Evolutionary conservation across 1,140 invertebrate genomes (phyloP).

Genomic region (Schlechtendalia chinensis): DNA sequence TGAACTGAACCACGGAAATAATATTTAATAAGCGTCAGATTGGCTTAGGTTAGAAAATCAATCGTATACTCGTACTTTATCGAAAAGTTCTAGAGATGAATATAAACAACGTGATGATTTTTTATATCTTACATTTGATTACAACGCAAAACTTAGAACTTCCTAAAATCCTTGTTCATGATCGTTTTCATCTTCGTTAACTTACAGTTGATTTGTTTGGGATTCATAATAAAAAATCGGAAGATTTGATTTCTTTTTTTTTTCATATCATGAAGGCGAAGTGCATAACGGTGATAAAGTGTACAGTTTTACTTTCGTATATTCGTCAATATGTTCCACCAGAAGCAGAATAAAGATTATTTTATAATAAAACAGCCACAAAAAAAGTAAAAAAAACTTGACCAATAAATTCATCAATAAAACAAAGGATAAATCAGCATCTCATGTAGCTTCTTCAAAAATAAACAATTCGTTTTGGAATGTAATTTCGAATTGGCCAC

Average conservation of each 20-base stretch:
- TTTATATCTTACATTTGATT: too few relatives aligned
- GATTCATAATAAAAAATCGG: too few relatives aligned
- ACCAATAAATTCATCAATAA: background rate
- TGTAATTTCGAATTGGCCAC: too few relatives aligned
- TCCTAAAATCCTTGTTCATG: too few relatives aligned
- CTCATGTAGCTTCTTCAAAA: background rate
- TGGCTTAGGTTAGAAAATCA: background rate
- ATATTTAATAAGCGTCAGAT: background rate
- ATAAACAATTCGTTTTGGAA: background rate
- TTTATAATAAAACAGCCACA: background rate
- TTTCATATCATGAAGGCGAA: too few relatives aligned
- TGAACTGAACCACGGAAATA: background rate
- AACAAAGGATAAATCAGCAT: background rate
- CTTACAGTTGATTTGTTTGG: too few relatives aligned
- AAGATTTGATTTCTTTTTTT: too few relatives aligned
- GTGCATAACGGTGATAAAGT: too few relatives aligned
- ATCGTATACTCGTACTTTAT: background rate
- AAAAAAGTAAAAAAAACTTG: background rate
- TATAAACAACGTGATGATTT: too few relatives aligned
- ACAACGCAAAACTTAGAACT: too few relatives aligned
- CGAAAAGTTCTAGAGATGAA: too few relatives aligned
- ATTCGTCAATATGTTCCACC: background rate
- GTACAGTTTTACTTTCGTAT: background rate
- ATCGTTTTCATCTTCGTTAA: too few relatives aligned
- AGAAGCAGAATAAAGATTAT: background rate